These are phyloP conservation scores for Ptychochromis oligacanthus DNA, from an alignment of 2,113 vertebrate genomes.

Conservation along the genomic window DNA sequence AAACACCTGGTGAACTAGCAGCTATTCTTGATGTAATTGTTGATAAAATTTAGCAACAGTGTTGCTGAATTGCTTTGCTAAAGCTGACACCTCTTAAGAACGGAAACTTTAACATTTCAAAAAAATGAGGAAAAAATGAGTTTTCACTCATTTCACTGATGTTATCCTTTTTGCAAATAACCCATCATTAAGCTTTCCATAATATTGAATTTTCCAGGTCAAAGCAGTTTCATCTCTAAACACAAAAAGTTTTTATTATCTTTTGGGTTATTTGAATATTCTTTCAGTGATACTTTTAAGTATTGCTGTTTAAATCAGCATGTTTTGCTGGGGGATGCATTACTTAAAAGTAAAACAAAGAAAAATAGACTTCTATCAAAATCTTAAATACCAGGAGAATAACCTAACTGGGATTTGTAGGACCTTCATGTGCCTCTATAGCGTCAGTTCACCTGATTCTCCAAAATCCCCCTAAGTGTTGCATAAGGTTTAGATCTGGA, in stretches of 20 bases:
- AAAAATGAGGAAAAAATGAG: neutral
- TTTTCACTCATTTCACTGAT: neutral
- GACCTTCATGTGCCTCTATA: neutral
- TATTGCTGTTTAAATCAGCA: neutral
- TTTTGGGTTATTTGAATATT: no score
- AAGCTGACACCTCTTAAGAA: constrained; percentile 1
- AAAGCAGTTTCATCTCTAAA: neutral
- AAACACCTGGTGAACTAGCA: constrained; percentile 12
- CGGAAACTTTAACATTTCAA: neutral
- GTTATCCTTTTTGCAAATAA: constrained; percentile 6
- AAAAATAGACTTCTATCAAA: neutral
- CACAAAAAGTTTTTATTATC: neutral
- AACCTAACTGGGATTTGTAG: neutral
- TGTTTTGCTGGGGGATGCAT: neutral
- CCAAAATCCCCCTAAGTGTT: neutral
- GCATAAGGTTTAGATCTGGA: neutral
- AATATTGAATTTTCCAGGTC: neutral
- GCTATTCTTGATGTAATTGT: neutral
- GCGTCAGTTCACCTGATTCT: neutral
- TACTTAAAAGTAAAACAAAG: neutral
- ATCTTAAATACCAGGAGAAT: neutral
- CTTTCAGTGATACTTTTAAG: neutral
- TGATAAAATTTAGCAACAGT: constrained; percentile 1
- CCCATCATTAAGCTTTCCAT: neutral
- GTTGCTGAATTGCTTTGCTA: constrained; percentile 13